Base-by-base conservation (phyloP, 2,888 invertebrate species). In the Erynnis tages region DNA sequence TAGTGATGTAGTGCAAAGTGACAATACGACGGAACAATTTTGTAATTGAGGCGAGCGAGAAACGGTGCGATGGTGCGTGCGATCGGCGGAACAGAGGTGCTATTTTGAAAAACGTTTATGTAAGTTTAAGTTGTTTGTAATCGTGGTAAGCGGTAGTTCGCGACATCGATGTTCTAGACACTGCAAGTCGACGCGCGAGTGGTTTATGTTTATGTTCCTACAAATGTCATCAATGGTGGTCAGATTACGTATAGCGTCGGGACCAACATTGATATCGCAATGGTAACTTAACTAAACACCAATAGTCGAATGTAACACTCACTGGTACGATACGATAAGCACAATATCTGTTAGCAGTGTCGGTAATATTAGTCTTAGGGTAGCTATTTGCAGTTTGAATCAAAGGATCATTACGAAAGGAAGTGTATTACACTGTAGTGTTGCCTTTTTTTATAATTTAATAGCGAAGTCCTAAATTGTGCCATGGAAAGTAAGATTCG, bases 81-180 rank as follows among this genome's bases (percentile, higher is more conserved):
- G 35, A 10, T 21, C 6, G 21, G 37, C 19, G 2, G 71, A 74
- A 81, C 73, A 83, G 83, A 73, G 87, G 87, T 88, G 87, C 87
- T 88, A 88, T 86, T 82, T 77, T 79, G 74, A 78, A 77, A 74
- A 71, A 41, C 61, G 78, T 73, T 84, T n/a, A n/a, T n/a, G n/a
- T n/a, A n/a, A n/a, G n/a, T n/a, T n/a, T n/a, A n/a, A n/a, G n/a
- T n/a, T n/a, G n/a, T 16, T 40, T 49, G 32, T 21, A 44, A 49
- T 32, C 41, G 6, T 35, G n/a, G n/a, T n/a, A n/a, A n/a, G n/a
- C n/a, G n/a, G n/a, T n/a, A n/a, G n/a, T n/a, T n/a, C n/a, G n/a
- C n/a, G n/a, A n/a, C n/a, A n/a, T n/a, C n/a, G n/a, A n/a, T n/a
- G n/a, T n/a, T n/a, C n/a, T n/a, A n/a, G n/a, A n/a, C n/a, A n/a